Evolutionary conservation across 2,888 invertebrate genomes (phyloP).

Genomic region (Criorhina ranunculi): DNA sequence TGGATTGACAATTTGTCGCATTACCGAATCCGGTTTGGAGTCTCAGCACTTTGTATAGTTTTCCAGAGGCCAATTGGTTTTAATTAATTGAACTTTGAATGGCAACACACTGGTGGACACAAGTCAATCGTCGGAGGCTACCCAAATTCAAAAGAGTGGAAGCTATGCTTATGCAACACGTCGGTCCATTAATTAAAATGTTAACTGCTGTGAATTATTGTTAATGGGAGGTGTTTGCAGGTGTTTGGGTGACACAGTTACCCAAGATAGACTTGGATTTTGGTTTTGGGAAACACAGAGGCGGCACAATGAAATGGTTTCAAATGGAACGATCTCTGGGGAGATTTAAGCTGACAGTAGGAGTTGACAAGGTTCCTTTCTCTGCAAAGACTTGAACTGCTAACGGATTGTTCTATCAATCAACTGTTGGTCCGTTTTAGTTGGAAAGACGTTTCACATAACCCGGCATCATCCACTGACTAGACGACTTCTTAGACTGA

Average conservation of each 20-base stretch:
- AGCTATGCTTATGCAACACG: slow-evolving; percentile 25
- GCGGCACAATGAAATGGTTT: slow-evolving; percentile 19
- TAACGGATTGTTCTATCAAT: too few relatives aligned
- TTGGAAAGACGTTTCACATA: too few relatives aligned
- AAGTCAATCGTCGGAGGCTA: slow-evolving; percentile 22
- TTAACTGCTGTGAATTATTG: slow-evolving; percentile 27
- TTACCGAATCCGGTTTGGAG: slow-evolving; percentile 41
- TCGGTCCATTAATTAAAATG: slow-evolving; percentile 47
- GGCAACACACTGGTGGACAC: slow-evolving; percentile 23
- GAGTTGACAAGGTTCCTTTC: background rate
- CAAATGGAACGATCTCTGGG: slow-evolving; percentile 11
- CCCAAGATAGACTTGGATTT: slow-evolving; percentile 19
- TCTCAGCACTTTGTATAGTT: slow-evolving; percentile 6
- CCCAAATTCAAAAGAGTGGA: slow-evolving; percentile 18
- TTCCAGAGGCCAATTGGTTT: slow-evolving; percentile 48
- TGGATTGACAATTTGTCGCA: slow-evolving; percentile 65
- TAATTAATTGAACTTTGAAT: slow-evolving; percentile 56
- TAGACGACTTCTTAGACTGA: too few relatives aligned
- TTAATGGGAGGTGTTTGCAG: background rate
- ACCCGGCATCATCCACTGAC: too few relatives aligned
- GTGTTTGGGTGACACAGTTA: slow-evolving; percentile 18
- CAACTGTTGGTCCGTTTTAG: too few relatives aligned
- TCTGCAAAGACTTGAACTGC: too few relatives aligned
- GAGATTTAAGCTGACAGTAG: background rate
- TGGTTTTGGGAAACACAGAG: slow-evolving; percentile 9